Evolutionary conservation across 2,113 vertebrate species (phyloP).

Genomic region (Puntigrus tetrazona): DNA sequence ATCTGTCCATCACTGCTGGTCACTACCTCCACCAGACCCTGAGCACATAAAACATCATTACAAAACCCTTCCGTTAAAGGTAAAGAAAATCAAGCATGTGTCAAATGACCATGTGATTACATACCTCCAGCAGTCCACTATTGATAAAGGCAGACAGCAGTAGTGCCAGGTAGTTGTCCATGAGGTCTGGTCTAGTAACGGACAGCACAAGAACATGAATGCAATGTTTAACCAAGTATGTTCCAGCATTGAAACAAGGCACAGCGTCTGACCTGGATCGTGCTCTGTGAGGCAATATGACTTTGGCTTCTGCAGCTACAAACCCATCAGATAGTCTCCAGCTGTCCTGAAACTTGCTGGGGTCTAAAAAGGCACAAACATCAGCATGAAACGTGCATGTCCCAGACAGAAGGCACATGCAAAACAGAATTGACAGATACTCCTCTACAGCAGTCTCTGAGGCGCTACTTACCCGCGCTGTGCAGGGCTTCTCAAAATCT

Average conservation of each 20-base stretch:
- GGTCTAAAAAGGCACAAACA: conserved; percentile 74
- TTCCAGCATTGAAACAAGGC: not conserved
- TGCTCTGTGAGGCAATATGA: conserved; percentile 90
- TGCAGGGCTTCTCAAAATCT: conserved; percentile 93
- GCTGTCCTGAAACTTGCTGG: conserved; percentile 90
- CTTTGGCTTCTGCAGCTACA: conserved; percentile 95
- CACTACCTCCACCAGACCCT: conserved; percentile 96
- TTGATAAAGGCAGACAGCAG: conserved; percentile 92
- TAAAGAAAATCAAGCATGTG: not conserved
- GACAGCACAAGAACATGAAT: not conserved
- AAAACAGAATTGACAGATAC: not conserved
- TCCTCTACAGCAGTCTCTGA: not conserved
- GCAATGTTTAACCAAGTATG: not conserved
- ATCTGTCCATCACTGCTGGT: conserved; percentile 92
- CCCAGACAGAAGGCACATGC: not conserved
- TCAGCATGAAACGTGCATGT: not conserved
- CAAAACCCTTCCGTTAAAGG: not conserved
- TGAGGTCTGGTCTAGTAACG: conserved; percentile 86
- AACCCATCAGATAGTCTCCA: conserved; percentile 97
- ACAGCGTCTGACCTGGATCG: conserved; percentile 82
- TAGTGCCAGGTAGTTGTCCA: conserved; percentile 96
- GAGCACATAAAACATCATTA: not conserved
- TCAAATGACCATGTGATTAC: not conserved
- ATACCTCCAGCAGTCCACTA: conserved; percentile 90
- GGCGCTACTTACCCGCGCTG: conserved; percentile 82